Evolutionary conservation across 2,888 invertebrate genomes (phyloP).

Genomic region (Andricus curvator): DNA sequence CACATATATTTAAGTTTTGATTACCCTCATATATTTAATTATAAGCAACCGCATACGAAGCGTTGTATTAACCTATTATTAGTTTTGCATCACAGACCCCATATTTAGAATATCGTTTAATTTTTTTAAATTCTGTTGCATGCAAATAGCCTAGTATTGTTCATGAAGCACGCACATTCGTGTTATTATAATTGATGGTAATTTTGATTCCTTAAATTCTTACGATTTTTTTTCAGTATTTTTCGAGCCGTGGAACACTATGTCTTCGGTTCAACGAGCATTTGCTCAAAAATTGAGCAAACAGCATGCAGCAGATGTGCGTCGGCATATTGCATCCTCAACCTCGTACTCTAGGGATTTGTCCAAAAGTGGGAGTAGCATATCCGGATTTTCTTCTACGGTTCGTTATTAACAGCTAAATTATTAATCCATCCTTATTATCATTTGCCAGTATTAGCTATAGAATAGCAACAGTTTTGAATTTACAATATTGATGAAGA

Average conservation of each 20-base stretch:
- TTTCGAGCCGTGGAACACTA: constrained; percentile 60
- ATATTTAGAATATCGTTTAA: too few species aligned
- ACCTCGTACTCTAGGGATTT: constrained; percentile 75
- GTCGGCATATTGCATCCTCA: constrained; percentile 84
- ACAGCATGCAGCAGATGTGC: constrained; percentile 88
- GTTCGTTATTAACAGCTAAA: constrained; percentile 78
- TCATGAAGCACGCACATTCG: too few species aligned
- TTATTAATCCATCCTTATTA: constrained; percentile 14
- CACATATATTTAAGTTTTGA: too few species aligned
- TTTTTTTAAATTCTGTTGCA: too few species aligned
- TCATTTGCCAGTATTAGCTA: background rate
- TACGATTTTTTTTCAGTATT: constrained; percentile 7
- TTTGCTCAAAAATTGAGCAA: constrained; percentile 87
- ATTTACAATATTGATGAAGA: too few species aligned
- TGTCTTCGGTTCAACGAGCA: constrained; percentile 84
- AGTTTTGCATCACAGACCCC: too few species aligned
- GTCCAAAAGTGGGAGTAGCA: constrained; percentile 83
- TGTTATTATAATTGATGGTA: background rate
- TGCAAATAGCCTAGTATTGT: too few species aligned
- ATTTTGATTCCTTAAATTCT: background rate
- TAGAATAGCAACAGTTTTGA: too few species aligned
- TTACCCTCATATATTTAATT: too few species aligned
- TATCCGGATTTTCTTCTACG: constrained; percentile 86
- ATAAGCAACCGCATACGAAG: too few species aligned
- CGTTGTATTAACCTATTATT: too few species aligned